phyloP scores from a whole-genome alignment of 2,888 invertebrate species.

The Cryptophagus acutangulus region DNA sequence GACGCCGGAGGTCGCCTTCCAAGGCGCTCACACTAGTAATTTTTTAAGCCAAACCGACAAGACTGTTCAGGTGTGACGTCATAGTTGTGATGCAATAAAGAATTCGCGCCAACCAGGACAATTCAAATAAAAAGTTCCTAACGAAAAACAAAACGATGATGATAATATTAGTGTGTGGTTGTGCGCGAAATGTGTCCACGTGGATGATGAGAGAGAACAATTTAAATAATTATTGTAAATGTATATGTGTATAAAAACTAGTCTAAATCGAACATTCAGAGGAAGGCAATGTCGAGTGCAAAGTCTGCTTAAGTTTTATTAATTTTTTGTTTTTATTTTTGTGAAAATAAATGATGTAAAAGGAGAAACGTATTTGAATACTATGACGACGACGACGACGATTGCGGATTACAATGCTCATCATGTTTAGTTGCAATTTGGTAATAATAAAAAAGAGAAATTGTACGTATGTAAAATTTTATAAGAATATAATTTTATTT shows the following conservation, averaged over 20 bases:
- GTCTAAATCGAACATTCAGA: constrained; percentile 31
- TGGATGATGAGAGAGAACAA: constrained; percentile 19
- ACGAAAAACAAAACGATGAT: constrained; percentile 23
- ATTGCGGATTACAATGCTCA: no score
- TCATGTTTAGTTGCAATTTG: constrained; percentile 11
- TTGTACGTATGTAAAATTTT: constrained; percentile 10
- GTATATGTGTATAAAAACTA: constrained; percentile 40
- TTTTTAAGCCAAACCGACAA: constrained; percentile 38
- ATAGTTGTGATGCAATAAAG: constrained; percentile 56
- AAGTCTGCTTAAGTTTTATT: constrained; percentile 4
- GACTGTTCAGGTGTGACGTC: constrained; percentile 61
- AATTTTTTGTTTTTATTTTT: no score
- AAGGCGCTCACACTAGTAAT: constrained; percentile 36
- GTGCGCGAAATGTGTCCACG: constrained; percentile 5
- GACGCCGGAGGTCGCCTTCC: constrained; percentile 42
- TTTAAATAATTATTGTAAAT: constrained; percentile 21
- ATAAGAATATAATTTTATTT: constrained; percentile 21
- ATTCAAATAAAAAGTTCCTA: constrained; percentile 49
- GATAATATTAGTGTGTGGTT: neutral
- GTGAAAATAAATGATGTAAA: no score
- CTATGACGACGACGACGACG: no score
- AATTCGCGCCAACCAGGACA: no score
- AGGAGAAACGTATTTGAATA: no score
- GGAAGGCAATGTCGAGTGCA: constrained; percentile 13
- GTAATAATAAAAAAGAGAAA: constrained; percentile 7